Evolutionary conservation across 2,888 invertebrate genomes (phyloP), one percentile per base, ranked within the genome.

Genomic region (Napeogenes inachia): DNA sequence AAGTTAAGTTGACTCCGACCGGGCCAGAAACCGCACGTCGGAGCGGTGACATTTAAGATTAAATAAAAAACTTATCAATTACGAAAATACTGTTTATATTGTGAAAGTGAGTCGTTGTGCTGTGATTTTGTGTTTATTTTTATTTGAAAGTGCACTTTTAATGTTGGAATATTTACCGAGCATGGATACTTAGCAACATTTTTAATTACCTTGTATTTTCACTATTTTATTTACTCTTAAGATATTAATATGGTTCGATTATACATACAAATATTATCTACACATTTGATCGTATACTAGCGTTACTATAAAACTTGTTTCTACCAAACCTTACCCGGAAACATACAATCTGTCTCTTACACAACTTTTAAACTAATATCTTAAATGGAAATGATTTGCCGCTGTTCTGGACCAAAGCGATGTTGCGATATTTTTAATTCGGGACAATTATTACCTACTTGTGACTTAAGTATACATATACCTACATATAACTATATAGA

Each of bases 1-100:
- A 89, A 87, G 82, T 85, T 80, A 83, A 74, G 70, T 68, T 61
- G 63, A 69, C 70, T 77, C 74, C 78, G 80, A 76, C 78, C 67
- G 69, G 75, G 73, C 64, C 67, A 74, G 72, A 71, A 78, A 78
- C 69, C 79, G 87, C 78, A 81, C 80, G 82, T 73, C 21, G 50
- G 12, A 5, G 50, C n/a, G 10, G 74, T 76, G 73, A 73, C 69
- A 72, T 53, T 61, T 58, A 38, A 68, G 74, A 75, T 76, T 70
- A 77, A 30, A 30, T 50, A 30, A 50, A 30, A 50, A 21, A 50
- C 4, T 3, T 50, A 50, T 50, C 30, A 50, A 30, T 50, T 30
- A 50, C 50, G 50, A 5, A 50, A 50, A 50, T 50, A 50, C 21
- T 62, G 54, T 65, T 60, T 57, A 66, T 60, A 65, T 61, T 67